Evolutionary conservation across 2,888 invertebrate species (phyloP), one percentile per base, ranked within the genome.

Genomic region (Limenitis camilla): DNA sequence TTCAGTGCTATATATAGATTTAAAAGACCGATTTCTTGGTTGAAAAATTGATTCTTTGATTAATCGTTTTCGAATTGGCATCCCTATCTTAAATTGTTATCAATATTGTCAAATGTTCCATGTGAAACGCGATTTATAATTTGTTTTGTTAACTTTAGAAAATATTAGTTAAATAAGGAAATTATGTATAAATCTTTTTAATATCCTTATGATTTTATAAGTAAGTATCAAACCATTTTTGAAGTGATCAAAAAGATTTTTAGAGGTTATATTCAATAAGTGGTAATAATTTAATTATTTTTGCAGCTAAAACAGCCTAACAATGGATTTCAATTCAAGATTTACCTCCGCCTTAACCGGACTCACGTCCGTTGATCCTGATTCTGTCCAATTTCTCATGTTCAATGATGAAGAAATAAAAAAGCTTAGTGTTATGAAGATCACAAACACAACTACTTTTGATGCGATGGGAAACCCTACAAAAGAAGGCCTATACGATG

Each of bases 401-500:
- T 96, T 94, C 67, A 91, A 91, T 7, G 80, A 91, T 35, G 92
- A 94, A 46, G 95, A 97, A 67, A 90, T 97, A 8, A 89, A 87
- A 65, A 91, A 92, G 61, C 80, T 97, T 10, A 95, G 96, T 80
- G 95, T 96, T 0, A 89, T 91, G 0, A 93, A 95, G 81, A 90
- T 98, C 38, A 91, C 91, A 2, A 95, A 95, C 39, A 91, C 93
- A 0, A 75, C 92, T 38, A 91, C 93, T 9, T 95, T 97, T 69
- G 96, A 97, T 81, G 79, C 90, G 0, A 84, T 98, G 58, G 95
- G 95, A 0, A 94, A 97, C 80, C 92, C 97, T 2, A 82, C 92
- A 5, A 88, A 90, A 48, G 95, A 94, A 29, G 99, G 99, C n/a
- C 83, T 99, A 0, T 97, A 99, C 77, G 99, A 99, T 77, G 90